phyloP scores from a whole-genome alignment of 1,140 invertebrate species.

The Drosophila repleta region DNA sequence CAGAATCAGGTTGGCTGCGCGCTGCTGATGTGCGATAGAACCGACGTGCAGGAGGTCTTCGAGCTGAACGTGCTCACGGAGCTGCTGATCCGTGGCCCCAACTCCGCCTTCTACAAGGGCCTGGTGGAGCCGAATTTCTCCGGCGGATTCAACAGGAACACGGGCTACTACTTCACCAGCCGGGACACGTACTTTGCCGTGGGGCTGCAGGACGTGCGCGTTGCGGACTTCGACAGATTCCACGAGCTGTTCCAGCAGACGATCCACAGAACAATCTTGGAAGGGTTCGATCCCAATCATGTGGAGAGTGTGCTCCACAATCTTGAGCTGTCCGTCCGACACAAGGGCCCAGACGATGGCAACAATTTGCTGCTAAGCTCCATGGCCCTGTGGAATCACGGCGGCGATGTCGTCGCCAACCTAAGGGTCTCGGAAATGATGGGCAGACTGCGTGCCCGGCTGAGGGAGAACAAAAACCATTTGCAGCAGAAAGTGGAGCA shows the following conservation, averaged over 20 bases:
- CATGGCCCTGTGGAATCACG: conserved; percentile 93
- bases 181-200: conserved; percentile 93
- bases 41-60: conserved; percentile 90
- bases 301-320: conserved; percentile 94
- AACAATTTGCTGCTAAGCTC: conserved; percentile 90
- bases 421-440: conserved; percentile 90
- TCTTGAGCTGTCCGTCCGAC: conserved; percentile 93
- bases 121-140: conserved; percentile 94
- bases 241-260: conserved; percentile 90
- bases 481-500: conserved; percentile 90
- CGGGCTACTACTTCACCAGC: conserved; percentile 88
- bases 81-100: conserved; percentile 93
- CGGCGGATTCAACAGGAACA: conserved; percentile 89
- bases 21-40: conserved; percentile 91
- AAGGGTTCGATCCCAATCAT: conserved; percentile 92
- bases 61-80: conserved; percentile 90
- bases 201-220: conserved; percentile 91
- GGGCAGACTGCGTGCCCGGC: conserved; percentile 86
- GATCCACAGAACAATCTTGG: conserved; percentile 87
- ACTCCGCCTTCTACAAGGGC: conserved; percentile 94
- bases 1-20: conserved; percentile 93
- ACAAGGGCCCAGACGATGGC: conserved; percentile 94
- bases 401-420: conserved; percentile 89
- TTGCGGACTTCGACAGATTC: conserved; percentile 89
- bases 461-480: conserved; percentile 89